A percentile compares a stretch with the other conserved stretches of the same genome.
Evolutionary conservation across 2,797 vertebrate genomes (phyloP).

Genomic region (Numenius phaeopus): DNA sequence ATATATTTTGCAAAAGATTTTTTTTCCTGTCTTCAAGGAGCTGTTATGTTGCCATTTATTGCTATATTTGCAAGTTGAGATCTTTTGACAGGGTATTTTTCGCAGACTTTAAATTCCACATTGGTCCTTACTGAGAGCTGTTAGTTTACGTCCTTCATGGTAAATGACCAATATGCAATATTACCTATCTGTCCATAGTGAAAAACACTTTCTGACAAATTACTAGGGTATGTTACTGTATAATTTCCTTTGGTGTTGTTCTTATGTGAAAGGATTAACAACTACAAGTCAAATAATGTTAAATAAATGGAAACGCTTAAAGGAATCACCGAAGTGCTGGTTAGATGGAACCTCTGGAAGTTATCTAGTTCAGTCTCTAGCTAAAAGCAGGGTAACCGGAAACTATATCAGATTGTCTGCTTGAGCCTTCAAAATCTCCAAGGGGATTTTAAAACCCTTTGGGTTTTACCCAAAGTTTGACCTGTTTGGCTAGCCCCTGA

Average conservation of each 20-base stretch:
- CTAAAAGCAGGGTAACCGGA: background rate
- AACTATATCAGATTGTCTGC: background rate
- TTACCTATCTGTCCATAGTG: background rate
- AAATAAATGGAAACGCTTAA: background rate
- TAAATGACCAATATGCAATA: background rate
- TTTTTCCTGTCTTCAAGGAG: background rate
- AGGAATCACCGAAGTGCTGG: background rate
- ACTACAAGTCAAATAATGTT: background rate
- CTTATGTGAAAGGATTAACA: background rate
- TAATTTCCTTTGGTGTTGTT: background rate
- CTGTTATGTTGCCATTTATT: background rate
- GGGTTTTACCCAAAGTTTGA: background rate
- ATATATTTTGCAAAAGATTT: background rate
- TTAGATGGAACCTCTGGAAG: background rate
- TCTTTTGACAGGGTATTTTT: background rate
- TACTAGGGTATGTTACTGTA: background rate
- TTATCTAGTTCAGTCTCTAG: background rate
- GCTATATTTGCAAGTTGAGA: background rate
- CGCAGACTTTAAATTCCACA: background rate
- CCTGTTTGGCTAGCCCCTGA: background rate
- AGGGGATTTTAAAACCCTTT: background rate
- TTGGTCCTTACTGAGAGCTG: background rate
- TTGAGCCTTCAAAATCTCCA: background rate
- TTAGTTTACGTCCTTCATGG: background rate
- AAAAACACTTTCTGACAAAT: background rate